phyloP scores from a whole-genome alignment of 1,140 invertebrate species.

The Thalassaphorura encarpata region DNA sequence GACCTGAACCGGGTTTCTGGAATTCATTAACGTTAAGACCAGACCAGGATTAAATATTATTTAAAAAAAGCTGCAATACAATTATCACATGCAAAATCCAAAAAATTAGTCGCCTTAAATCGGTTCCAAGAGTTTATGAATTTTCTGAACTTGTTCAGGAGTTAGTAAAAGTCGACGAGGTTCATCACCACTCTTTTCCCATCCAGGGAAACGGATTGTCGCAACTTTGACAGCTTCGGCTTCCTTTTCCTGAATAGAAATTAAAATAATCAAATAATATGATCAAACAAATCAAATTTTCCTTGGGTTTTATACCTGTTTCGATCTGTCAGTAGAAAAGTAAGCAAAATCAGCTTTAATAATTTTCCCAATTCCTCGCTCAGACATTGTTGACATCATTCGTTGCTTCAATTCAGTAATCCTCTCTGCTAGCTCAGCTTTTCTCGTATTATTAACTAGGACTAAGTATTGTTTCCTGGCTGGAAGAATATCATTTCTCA shows the following conservation, averaged over 20 bases:
- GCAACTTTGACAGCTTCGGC: slow-evolving; percentile 20
- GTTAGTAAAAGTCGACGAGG: slow-evolving; percentile 17
- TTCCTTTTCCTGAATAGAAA: slow-evolving; percentile 8
- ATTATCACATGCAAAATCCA: no score
- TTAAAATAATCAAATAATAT: neutral
- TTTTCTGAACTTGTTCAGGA: slow-evolving; percentile 13
- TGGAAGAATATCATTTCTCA: slow-evolving; percentile 4
- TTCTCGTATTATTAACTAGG: slow-evolving; percentile 12
- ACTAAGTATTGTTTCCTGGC: slow-evolving; percentile 23
- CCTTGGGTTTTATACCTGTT: slow-evolving; percentile 1
- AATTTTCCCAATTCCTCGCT: slow-evolving; percentile 7
- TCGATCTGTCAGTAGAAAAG: slow-evolving; percentile 11
- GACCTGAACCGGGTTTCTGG: no score
- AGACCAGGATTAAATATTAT: no score
- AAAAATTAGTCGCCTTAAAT: neutral
- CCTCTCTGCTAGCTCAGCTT: slow-evolving; percentile 15
- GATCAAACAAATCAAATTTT: neutral
- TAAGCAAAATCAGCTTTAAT: slow-evolving; percentile 24
- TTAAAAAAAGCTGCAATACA: no score
- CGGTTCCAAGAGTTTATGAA: slow-evolving; percentile 21
- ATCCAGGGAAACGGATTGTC: slow-evolving; percentile 25
- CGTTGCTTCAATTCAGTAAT: slow-evolving; percentile 24
- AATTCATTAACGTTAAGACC: no score
- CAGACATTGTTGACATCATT: slow-evolving; percentile 12
- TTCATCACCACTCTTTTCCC: slow-evolving; percentile 20